phyloP scores from a whole-genome alignment of 2,797 vertebrate species.

The Ispidina picta region DNA sequence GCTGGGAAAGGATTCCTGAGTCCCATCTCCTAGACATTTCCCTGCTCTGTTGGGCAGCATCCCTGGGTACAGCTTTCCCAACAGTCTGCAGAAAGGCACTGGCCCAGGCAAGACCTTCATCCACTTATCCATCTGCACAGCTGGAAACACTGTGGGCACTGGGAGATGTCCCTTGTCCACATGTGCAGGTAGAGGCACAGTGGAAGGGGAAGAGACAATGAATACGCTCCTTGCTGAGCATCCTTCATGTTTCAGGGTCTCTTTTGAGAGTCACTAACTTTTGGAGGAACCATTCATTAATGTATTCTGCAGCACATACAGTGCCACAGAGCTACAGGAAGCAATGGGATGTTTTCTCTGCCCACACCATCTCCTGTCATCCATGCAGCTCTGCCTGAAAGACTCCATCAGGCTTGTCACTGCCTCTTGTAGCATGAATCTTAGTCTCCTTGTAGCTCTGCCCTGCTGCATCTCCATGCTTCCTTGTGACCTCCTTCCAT shows the following conservation, averaged over 20 bases:
- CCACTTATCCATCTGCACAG: neutral
- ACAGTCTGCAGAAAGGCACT: neutral
- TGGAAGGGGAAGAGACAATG: neutral
- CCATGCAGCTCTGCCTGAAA: neutral
- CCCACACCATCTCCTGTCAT: neutral
- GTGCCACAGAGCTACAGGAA: neutral
- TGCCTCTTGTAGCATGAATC: neutral
- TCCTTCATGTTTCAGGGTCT: neutral
- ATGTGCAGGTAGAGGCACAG: rapidly evolving
- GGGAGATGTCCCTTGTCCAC: neutral
- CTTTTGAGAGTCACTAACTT: neutral
- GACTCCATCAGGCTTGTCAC: neutral
- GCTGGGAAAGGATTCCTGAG: neutral
- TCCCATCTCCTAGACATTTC: neutral
- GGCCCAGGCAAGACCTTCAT: neutral
- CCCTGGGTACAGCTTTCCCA: neutral
- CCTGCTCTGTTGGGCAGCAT: neutral
- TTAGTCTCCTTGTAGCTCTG: neutral
- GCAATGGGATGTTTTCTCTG: neutral
- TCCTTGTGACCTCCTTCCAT: neutral
- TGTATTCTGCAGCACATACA: rapidly evolving
- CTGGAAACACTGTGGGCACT: neutral
- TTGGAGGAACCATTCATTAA: neutral
- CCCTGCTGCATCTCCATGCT: neutral
- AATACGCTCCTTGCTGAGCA: neutral